Conservation (phyloP, 2,113 vertebrate genomes). For the Bettongia penicillata region DNA sequence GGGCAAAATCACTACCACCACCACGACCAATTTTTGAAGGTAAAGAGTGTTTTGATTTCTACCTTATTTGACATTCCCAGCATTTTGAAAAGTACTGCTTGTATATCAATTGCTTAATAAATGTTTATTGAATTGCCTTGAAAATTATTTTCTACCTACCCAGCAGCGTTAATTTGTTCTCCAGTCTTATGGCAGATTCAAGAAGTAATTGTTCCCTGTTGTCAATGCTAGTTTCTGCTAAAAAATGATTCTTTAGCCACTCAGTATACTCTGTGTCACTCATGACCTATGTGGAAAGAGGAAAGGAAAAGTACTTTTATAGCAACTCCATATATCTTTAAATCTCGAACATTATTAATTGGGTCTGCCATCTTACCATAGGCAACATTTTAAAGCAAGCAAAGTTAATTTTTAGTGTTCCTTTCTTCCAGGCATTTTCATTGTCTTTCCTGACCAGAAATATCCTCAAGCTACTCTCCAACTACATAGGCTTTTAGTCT, state of each 20-base stretch:
- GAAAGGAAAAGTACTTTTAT: neutral
- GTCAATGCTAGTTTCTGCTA: constrained; percentile 96
- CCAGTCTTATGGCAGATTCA: constrained; percentile 90
- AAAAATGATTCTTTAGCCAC: constrained; percentile 89
- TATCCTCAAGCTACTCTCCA: rapidly evolving
- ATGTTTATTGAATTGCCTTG: neutral
- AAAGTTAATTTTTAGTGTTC: neutral
- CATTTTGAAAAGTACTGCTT: neutral
- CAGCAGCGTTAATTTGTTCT: constrained; percentile 91
- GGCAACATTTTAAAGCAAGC: neutral
- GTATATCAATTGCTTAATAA: neutral
- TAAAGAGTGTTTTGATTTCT: neutral
- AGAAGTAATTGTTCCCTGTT: constrained; percentile 91
- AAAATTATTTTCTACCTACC: constrained; percentile 84
- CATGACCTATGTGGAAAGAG: constrained; percentile 84
- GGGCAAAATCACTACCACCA: neutral
- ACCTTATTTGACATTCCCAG: neutral
- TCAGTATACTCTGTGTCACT: constrained; percentile 89
- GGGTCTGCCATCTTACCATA: neutral
- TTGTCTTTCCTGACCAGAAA: neutral
- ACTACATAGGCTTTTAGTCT: neutral
- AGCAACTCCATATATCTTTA: neutral
- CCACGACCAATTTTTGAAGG: neutral
- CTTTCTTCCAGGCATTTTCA: neutral
- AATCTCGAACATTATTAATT: neutral